Evolutionary conservation across 2,113 vertebrate species (phyloP).

Genomic region (Gadus macrocephalus): DNA sequence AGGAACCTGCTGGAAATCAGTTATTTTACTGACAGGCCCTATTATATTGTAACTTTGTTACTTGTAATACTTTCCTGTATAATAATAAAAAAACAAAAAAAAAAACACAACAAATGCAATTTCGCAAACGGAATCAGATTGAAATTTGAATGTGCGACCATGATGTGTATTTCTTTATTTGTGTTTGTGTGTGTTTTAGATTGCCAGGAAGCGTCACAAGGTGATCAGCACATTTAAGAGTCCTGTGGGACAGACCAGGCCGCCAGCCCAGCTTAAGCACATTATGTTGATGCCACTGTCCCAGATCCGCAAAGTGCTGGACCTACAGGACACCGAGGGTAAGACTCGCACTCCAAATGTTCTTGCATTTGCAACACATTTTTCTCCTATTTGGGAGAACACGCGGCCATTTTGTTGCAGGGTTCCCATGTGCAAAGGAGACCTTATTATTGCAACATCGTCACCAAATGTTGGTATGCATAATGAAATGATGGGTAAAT

Average conservation of each 20-base stretch:
- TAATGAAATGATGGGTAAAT: too few relatives aligned
- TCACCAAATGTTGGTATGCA: too few relatives aligned
- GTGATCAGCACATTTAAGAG: slow-evolving; percentile 93
- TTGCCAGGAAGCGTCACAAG: slow-evolving; percentile 94
- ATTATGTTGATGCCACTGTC: slow-evolving; percentile 94
- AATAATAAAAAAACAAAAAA: too few relatives aligned
- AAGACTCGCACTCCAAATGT: slow-evolving; percentile 25
- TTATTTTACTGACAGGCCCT: too few relatives aligned
- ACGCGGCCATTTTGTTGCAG: too few relatives aligned
- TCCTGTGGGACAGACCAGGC: slow-evolving; percentile 85
- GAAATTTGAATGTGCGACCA: neutral
- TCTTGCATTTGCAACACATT: neutral
- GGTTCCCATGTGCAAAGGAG: too few relatives aligned
- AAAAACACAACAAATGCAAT: too few relatives aligned
- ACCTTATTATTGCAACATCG: too few relatives aligned
- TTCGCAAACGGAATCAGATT: too few relatives aligned
- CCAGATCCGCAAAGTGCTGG: slow-evolving; percentile 92
- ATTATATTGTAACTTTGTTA: too few relatives aligned
- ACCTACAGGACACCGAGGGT: slow-evolving; percentile 96
- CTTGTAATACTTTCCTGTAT: too few relatives aligned
- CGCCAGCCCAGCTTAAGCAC: slow-evolving; percentile 90
- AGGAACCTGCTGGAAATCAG: too few relatives aligned
- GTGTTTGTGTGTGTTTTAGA: slow-evolving; percentile 64
- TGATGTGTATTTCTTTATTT: neutral
- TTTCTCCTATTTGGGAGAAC: neutral